Percentiles rank a stretch among this genome's conserved stretches.
Conservation (phyloP, 2,113 vertebrate species). For the Bufo bufo region DNA sequence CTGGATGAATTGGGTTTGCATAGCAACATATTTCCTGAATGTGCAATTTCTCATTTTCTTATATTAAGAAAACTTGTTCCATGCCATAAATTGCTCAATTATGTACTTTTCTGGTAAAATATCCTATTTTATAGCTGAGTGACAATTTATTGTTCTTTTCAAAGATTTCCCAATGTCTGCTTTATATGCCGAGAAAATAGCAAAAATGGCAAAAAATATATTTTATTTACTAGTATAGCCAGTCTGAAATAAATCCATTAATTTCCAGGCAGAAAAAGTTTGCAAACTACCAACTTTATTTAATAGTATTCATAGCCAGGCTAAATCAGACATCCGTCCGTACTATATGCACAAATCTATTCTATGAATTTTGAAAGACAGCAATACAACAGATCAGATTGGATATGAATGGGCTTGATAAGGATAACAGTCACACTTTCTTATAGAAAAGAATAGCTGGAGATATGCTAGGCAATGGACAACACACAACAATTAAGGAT, state of each 20-base stretch:
- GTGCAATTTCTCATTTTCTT: not conserved
- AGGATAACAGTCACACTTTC: conserved; percentile 11
- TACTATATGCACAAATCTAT: not conserved
- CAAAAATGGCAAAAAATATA: not conserved
- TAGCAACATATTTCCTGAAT: conserved; percentile 6
- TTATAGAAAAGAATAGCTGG: conserved; percentile 17
- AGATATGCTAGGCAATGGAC: not conserved
- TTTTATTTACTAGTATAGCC: conserved; percentile 14
- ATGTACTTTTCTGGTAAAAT: conserved; percentile 18
- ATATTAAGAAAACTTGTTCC: conserved; percentile 15
- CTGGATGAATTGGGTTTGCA: not conserved
- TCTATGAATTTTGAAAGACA: conserved; percentile 35
- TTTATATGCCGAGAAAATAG: conserved; percentile 38
- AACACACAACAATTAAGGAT: conserved; percentile 31
- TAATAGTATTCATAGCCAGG: conserved; percentile 30
- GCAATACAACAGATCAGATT: conserved; percentile 31
- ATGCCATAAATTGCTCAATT: conserved; percentile 29
- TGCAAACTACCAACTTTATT: conserved; percentile 6
- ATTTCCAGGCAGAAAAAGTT: conserved; percentile 37
- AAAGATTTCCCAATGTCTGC: conserved; percentile 19
- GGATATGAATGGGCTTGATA: conserved; percentile 41
- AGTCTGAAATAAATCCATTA: conserved; percentile 19
- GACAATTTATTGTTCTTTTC: conserved; percentile 36
- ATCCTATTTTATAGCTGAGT: conserved; percentile 15
- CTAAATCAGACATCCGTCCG: conserved; percentile 1